Evolutionary conservation across 1,140 invertebrate genomes (phyloP), one percentile per base, ranked within the genome.

Genomic region (Telenomus remus): DNA sequence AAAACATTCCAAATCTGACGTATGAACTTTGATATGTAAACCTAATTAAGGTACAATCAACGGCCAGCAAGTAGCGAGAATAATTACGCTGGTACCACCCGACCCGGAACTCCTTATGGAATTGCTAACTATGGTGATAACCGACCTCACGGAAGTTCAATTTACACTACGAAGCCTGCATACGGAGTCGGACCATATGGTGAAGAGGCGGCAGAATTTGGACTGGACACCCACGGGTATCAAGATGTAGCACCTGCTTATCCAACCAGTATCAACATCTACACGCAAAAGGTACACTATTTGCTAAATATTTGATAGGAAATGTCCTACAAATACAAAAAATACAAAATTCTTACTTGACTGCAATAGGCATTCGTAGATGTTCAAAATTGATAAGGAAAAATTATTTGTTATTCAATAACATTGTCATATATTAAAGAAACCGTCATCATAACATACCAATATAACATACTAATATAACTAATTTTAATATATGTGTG

Each of bases 241-340:
- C 79, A 75, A 13, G 81, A 80, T 27, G 75, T 16, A 8, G 70
- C 11, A 15, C 76, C 74, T 0, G 47, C 69, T 7, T 51, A 66
- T 16, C 57, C 80, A 43, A 14, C 48, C 3, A 61, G 59, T 35
- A 42, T 73, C 16, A 84, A 85, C 50, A 76, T 86, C 63, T 79
- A 86, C 7, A 79, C 85, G 3, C 85, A 87, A 59, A 87, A 87
- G 75, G 85, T 84, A 48, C 10, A 8, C 1, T 33, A 14, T 39
- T 27, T 27, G 9, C 9, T 39, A n/a, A n/a, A n/a, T n/a, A n/a
- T n/a, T n/a, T n/a, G n/a, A n/a, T n/a, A n/a, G n/a, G n/a, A n/a
- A n/a, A n/a, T n/a, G n/a, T n/a, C n/a, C n/a, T n/a, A n/a, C n/a
- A n/a, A n/a, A n/a, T n/a, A n/a, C n/a, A n/a, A n/a, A n/a, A n/a